phyloP scores from a whole-genome alignment of 2,113 vertebrate genomes.

The Hemichromis elongatus region DNA sequence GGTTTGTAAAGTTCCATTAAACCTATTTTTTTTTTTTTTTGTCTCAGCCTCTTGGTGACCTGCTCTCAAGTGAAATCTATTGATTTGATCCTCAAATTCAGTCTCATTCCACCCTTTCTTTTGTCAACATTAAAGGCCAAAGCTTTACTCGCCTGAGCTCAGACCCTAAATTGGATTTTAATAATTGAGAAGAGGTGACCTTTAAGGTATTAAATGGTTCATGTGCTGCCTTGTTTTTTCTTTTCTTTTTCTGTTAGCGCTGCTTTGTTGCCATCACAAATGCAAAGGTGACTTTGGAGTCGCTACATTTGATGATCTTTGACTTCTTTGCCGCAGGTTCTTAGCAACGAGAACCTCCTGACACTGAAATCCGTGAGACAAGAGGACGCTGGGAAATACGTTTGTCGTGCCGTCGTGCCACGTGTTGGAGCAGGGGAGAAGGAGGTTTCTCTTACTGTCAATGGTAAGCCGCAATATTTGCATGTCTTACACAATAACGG shows the following conservation, averaged over 20 bases:
- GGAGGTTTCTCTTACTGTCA: constrained; percentile 93
- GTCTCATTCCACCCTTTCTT: constrained; percentile 46
- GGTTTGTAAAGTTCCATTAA: neutral
- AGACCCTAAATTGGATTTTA: constrained; percentile 77
- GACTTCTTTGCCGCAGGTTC: constrained; percentile 75
- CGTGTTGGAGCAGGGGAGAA: constrained; percentile 91
- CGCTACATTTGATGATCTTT: constrained; percentile 38
- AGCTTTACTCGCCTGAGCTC: constrained; percentile 35
- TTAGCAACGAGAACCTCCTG: constrained; percentile 95
- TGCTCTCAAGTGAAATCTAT: constrained; percentile 7
- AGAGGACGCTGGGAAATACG: constrained; percentile 95
- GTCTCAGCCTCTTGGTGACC: constrained; percentile 5
- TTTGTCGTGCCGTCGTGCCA: constrained; percentile 92
- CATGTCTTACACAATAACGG: neutral
- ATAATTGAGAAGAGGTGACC: constrained; percentile 73
- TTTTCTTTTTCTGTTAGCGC: neutral
- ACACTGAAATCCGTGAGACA: constrained; percentile 90
- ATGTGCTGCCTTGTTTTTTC: neutral
- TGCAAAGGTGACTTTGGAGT: constrained; percentile 30
- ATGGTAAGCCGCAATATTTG: constrained; percentile 75
- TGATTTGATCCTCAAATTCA: constrained; percentile 42
- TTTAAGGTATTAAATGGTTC: constrained; percentile 59
- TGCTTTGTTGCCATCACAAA: constrained; percentile 24
- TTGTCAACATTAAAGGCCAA: constrained; percentile 54
- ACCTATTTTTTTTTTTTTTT: neutral